Evolutionary conservation across 92 coral and sea anemone species (phyloP).

Genomic region (Porites rus): DNA sequence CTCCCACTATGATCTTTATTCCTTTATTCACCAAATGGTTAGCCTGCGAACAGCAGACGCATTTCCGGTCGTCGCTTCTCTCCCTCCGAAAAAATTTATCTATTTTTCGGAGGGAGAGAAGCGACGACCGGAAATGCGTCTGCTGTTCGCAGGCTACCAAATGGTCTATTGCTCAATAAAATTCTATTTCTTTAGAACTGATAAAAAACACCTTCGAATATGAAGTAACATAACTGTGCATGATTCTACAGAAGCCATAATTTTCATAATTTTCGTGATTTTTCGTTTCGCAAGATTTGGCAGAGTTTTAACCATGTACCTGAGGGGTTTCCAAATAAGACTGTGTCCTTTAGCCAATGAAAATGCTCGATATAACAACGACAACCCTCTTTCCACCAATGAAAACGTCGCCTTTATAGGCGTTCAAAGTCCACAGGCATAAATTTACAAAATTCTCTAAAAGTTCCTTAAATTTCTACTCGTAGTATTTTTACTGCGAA

Average conservation of each 20-base stretch:
- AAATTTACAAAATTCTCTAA: neutral
- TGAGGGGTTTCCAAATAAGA: neutral
- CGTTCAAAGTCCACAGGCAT: slow-evolving; percentile 43
- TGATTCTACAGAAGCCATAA: neutral
- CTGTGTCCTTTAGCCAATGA: slow-evolving; percentile 5
- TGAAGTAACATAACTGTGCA: neutral
- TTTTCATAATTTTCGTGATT: neutral
- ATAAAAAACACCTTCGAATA: neutral
- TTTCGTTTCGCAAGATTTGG: too few species aligned
- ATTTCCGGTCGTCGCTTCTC: too few species aligned
- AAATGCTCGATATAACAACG: neutral
- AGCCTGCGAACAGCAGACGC: too few species aligned
- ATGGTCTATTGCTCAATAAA: too few species aligned
- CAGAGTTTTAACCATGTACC: neutral
- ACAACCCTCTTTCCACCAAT: slow-evolving; percentile 20
- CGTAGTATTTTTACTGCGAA: slow-evolving; percentile 18
- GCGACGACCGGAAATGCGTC: too few species aligned
- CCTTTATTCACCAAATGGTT: too few species aligned
- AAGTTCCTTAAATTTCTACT: neutral
- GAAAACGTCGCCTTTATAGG: neutral
- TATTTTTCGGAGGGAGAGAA: too few species aligned
- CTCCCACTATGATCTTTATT: neutral
- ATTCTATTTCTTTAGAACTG: neutral
- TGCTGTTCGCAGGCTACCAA: too few species aligned
- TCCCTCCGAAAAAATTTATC: too few species aligned